Evolutionary conservation across 2,888 invertebrate species (phyloP), one percentile per base, ranked within the genome.

Genomic region (Tetranychus piercei): DNA sequence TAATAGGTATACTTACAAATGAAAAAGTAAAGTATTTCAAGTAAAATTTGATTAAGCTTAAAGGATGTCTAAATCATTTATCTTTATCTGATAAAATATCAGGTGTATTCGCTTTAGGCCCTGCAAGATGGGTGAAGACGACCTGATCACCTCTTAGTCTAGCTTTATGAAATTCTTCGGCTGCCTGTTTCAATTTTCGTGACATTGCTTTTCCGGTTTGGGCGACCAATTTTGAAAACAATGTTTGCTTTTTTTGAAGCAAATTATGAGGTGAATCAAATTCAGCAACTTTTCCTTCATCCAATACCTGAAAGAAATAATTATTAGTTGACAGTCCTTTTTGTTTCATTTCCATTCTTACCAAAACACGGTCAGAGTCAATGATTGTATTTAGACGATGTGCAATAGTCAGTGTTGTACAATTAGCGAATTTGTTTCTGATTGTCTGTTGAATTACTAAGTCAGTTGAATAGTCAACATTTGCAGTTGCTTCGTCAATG

Each of bases 281-380:
- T 73, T 76, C 76, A 7, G 55, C 64, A 1, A 76, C 71, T 72
- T 72, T 34, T 20, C 76, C 76, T 1, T 72, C 75, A 74, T 76
- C 75, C 7, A 76, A 44, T 11, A 76, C 76, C 75, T 76, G n/a
- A 44, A 44, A 66, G 22, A 73, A 20, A 69, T 6, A n/a, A 71
- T 55, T 5, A 55, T 55, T 55, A 55, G 55, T 34, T 34, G 34
- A 34, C 4, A 55, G 5, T 55, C 15, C 3, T 55, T 55, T 55
- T 55, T 2, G 11, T 3, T 9, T 43, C 5, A 44, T 3, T 6
- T 22, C 7, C 11, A 45, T 65, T 71, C 70, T 72, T 69, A 94
- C 92, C 81, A 94, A 85, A 22, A 93, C 89, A 76, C 89, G 86
- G 83, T 93, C 91, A 0, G 91, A 91, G 82, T 94, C 94, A 89